phyloP scores from a whole-genome alignment of 2,113 vertebrate species.

The Gobius niger region DNA sequence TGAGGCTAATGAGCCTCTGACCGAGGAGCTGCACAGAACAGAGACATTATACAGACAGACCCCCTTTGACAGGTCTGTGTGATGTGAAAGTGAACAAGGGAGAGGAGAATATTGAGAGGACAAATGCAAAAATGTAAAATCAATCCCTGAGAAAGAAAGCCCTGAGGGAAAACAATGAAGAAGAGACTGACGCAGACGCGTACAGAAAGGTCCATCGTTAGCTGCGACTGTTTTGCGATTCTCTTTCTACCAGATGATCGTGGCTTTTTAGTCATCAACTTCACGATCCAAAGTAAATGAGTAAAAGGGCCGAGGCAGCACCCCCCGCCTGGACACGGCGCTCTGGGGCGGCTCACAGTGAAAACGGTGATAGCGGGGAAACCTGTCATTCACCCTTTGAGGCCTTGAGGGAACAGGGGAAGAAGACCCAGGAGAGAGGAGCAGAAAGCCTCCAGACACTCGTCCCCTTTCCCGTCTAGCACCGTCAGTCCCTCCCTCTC shows the following conservation, averaged over 20 bases:
- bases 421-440: conserved; percentile 17
- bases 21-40: conserved; percentile 24
- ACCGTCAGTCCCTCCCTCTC: conserved; percentile 54
- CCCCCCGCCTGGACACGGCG: conserved; percentile 60
- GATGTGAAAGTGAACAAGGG: conserved; percentile 14
- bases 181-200: neutral
- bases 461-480: conserved; percentile 70
- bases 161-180: neutral
- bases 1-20: conserved; percentile 59
- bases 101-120: conserved; percentile 7
- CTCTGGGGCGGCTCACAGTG: conserved; percentile 57
- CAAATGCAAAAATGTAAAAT: conserved; percentile 31
- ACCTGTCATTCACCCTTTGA: conserved; percentile 72
- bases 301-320: conserved; percentile 47
- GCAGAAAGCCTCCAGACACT: conserved; percentile 67
- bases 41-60: conserved; percentile 9
- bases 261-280: conserved; percentile 32
- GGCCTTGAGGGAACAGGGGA: conserved; percentile 42
- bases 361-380: conserved; percentile 63
- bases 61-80: conserved; percentile 10
- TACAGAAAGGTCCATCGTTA: neutral
- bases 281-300: conserved; percentile 37
- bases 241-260: neutral
- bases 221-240: neutral
- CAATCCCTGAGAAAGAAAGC: neutral